Percentiles rank a stretch among this genome's conserved stretches.
phyloP scores from a whole-genome alignment of 1,140 invertebrate genomes.

The Globodera ellingtonae region DNA sequence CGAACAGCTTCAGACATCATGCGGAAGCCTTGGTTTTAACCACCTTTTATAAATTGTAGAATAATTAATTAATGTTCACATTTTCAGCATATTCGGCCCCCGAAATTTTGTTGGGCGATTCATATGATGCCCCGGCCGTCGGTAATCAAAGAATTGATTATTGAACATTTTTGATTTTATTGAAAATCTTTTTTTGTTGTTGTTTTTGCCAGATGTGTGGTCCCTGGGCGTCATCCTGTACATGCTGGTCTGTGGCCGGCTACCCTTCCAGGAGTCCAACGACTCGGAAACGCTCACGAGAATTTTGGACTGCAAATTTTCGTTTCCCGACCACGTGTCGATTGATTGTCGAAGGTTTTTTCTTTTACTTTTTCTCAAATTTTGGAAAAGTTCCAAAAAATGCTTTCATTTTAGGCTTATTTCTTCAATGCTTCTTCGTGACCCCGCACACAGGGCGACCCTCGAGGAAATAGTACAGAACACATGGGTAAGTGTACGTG shows the following conservation, averaged over 20 bases:
- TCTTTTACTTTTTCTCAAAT: conserved; percentile 13
- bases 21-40: conserved; percentile 78
- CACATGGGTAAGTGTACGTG: conserved; percentile 11
- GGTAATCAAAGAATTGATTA: conserved; percentile 48
- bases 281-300: conserved; percentile 98
- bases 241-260: conserved; percentile 94
- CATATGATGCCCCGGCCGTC: conserved; percentile 70
- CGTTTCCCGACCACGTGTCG: conserved; percentile 85
- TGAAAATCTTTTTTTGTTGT: conserved; percentile 18
- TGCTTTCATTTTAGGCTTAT: conserved; percentile 75
- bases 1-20: conserved; percentile 95
- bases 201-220: conserved; percentile 81
- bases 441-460: conserved; percentile 84
- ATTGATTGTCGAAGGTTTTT: conserved; percentile 77
- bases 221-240: conserved; percentile 95
- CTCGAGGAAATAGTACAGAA: conserved; percentile 79
- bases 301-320: conserved; percentile 99
- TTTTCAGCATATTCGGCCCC: conserved; percentile 89
- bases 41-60: background rate
- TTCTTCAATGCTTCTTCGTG: conserved; percentile 84
- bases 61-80: background rate
- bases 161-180: background rate
- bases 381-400: no score
- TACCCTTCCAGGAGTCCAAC: conserved; percentile 97
- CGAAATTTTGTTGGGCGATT: conserved; percentile 90